phyloP scores from a whole-genome alignment of 2,797 vertebrate genomes.

The Gephyroberyx darwinii region DNA sequence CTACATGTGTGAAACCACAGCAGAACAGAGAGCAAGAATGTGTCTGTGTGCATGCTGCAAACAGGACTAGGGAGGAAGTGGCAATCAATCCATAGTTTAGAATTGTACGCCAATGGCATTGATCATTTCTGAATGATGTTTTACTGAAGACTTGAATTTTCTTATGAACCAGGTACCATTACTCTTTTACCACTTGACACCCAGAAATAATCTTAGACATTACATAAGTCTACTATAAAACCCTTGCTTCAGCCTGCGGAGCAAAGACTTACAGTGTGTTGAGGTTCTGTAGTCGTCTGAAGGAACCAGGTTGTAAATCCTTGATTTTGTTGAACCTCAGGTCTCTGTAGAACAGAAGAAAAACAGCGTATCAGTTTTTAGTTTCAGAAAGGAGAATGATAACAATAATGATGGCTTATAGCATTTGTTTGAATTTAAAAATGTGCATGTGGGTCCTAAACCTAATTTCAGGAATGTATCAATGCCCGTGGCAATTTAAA shows the following conservation, averaged over 20 bases:
- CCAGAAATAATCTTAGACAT: not conserved
- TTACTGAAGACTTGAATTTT: not conserved
- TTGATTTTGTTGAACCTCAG: slow-evolving; percentile 98
- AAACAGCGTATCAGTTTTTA: slow-evolving; percentile 12
- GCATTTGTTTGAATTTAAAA: not conserved
- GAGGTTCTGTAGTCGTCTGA: slow-evolving; percentile 90
- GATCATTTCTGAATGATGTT: not conserved
- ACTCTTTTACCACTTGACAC: not conserved
- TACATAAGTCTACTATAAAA: not conserved
- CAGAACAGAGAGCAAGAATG: slow-evolving; percentile 39
- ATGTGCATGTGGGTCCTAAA: not conserved
- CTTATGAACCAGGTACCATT: not conserved
- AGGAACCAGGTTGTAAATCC: slow-evolving; percentile 92
- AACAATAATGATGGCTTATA: not conserved
- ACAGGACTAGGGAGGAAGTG: slow-evolving; percentile 37
- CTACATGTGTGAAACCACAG: slow-evolving; percentile 62
- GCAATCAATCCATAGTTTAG: slow-evolving; percentile 12
- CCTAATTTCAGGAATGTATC: not conserved
- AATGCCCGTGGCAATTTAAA: not conserved
- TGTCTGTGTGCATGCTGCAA: slow-evolving; percentile 27
- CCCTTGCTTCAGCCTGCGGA: not conserved
- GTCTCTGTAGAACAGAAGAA: slow-evolving; percentile 83
- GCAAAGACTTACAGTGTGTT: slow-evolving; percentile 87
- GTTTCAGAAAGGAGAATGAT: not conserved
- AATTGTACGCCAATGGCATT: slow-evolving; percentile 20